A percentile compares a stretch with the other conserved stretches of the same genome.
Conservation (phyloP, 2,113 vertebrate genomes). For the Prinia subflava region DNA sequence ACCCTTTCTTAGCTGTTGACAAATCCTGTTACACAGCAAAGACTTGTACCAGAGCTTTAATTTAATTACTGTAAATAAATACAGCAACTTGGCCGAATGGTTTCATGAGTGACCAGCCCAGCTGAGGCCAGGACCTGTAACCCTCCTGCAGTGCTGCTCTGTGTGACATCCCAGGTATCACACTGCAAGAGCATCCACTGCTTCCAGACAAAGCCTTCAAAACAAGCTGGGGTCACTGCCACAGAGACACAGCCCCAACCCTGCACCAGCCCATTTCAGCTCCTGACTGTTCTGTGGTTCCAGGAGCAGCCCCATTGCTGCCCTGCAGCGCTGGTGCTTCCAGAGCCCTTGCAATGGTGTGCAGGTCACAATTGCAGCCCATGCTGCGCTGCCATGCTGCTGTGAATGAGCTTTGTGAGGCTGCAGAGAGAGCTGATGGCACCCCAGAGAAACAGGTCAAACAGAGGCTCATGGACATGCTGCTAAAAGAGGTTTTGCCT, state of each 20-base stretch:
- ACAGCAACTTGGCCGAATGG: neutral
- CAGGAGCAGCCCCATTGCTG: fast-evolving
- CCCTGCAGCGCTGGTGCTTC: neutral
- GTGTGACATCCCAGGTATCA: neutral
- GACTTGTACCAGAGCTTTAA: conserved; percentile 39
- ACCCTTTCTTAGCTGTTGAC: neutral
- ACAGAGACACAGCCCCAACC: neutral
- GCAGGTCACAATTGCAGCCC: neutral
- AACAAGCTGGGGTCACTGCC: neutral
- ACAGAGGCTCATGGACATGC: neutral
- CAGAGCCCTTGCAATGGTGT: neutral
- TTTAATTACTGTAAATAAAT: conserved; percentile 53
- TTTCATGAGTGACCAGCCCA: neutral
- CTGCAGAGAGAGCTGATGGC: neutral
- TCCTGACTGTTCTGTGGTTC: neutral
- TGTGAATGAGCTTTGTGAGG: neutral
- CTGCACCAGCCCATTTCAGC: neutral
- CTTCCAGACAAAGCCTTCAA: neutral
- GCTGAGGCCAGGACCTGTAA: neutral
- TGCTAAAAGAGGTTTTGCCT: neutral
- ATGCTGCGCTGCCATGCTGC: fast-evolving
- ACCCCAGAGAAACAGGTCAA: neutral
- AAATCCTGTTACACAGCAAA: conserved; percentile 49
- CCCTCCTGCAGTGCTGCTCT: neutral
- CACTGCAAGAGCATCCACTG: neutral